phyloP scores from a whole-genome alignment of 2,797 vertebrate species.

The Cichlasoma orientale region DNA sequence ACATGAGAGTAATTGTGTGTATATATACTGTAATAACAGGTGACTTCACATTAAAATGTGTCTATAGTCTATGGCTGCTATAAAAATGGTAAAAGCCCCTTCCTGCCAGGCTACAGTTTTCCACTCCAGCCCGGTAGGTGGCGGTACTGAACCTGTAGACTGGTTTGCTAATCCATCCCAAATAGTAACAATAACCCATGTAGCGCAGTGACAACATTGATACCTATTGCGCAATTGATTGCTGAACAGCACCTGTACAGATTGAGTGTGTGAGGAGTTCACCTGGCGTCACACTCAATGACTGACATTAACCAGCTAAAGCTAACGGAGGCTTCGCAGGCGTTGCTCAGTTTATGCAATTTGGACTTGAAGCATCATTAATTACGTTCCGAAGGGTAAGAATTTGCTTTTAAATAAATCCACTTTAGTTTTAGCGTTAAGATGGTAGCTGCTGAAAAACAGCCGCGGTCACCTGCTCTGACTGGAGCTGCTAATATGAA shows the following conservation, averaged over 20 bases:
- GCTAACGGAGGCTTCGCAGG: background rate
- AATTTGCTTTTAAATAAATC: accelerated
- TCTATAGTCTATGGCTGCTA: too few species aligned
- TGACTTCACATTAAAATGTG: too few species aligned
- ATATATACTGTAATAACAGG: too few species aligned
- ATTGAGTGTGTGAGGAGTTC: background rate
- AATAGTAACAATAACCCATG: background rate
- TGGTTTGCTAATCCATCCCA: background rate
- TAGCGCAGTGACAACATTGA: background rate
- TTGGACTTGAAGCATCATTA: background rate
- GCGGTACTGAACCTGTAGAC: background rate
- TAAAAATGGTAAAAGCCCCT: too few species aligned
- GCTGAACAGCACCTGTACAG: background rate
- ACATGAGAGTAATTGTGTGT: too few species aligned
- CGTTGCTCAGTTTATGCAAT: background rate
- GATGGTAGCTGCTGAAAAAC: background rate
- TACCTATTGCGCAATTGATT: background rate
- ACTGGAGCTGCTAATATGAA: background rate
- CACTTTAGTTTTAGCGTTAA: background rate
- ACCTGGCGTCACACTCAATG: background rate
- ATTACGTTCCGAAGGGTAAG: conserved; percentile 8
- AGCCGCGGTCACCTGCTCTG: background rate
- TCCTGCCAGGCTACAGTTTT: background rate
- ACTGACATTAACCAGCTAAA: background rate
- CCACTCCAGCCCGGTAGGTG: background rate